Evolutionary conservation across 2,113 vertebrate genomes (phyloP).

Genomic region (Edolisoma coerulescens): DNA sequence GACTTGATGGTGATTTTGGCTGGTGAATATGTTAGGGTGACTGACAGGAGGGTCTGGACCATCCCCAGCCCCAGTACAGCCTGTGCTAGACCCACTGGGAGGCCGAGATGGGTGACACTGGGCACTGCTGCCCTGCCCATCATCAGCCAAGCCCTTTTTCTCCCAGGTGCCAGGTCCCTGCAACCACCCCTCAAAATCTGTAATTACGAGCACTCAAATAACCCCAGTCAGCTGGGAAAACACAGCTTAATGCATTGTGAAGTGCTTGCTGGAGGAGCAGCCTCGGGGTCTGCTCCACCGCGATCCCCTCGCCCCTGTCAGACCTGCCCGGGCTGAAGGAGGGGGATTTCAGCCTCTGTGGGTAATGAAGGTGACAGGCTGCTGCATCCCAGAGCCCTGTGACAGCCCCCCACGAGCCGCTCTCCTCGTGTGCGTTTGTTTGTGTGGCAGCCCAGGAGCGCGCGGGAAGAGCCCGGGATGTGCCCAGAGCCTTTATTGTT

Average conservation of each 20-base stretch:
- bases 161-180: neutral
- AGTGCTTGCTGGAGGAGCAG: neutral
- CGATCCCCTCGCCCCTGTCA: neutral
- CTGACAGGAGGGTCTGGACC: neutral
- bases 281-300: neutral
- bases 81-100: accelerated
- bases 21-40: accelerated
- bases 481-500: neutral
- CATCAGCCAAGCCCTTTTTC: neutral
- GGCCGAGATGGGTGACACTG: accelerated
- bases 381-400: neutral
- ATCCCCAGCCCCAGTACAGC: neutral
- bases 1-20: neutral
- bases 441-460: neutral
- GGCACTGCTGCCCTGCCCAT: neutral
- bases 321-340: neutral
- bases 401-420: accelerated
- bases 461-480: neutral
- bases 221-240: neutral
- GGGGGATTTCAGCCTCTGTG: neutral
- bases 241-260: neutral
- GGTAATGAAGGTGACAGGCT: neutral
- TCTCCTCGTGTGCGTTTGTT: neutral
- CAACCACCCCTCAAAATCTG: neutral
- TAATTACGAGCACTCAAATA: neutral